Percentiles rank a stretch among this genome's conserved stretches.
phyloP scores from a whole-genome alignment of 2,888 invertebrate genomes.

The Ellobium chinense region DNA sequence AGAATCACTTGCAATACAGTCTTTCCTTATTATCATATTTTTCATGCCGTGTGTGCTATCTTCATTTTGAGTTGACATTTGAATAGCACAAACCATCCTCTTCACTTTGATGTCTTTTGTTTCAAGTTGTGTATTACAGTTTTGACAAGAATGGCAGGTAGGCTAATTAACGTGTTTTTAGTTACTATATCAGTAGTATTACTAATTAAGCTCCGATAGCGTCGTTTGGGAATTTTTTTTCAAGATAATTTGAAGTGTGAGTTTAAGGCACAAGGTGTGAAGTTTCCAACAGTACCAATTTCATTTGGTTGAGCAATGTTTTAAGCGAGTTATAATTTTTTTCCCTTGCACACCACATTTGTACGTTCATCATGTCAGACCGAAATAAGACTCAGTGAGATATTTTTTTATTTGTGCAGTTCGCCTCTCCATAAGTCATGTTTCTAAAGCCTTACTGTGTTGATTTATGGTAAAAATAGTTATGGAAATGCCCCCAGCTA shows the following conservation, averaged over 20 bases:
- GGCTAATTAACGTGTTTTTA: not conserved
- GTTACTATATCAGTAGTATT: not conserved
- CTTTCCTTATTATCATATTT: not conserved
- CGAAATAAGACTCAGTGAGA: too few relatives aligned
- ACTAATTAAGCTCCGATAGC: not conserved
- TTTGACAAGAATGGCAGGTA: not conserved
- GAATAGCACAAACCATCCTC: not conserved
- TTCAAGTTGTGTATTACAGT: not conserved
- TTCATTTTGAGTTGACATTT: not conserved
- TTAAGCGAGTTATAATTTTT: too few relatives aligned
- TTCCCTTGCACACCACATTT: too few relatives aligned
- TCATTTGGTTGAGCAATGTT: too few relatives aligned
- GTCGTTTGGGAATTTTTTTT: not conserved
- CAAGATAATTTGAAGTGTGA: conserved; percentile 6
- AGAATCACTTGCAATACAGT: not conserved
- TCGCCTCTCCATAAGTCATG: too few relatives aligned
- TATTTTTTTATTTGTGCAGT: too few relatives aligned
- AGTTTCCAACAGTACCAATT: not conserved
- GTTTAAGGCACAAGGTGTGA: not conserved
- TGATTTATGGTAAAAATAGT: too few relatives aligned
- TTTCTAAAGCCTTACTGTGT: too few relatives aligned
- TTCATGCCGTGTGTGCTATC: not conserved
- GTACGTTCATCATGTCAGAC: too few relatives aligned
- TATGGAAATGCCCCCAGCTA: too few relatives aligned
- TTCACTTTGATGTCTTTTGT: not conserved